phyloP scores from a whole-genome alignment of 2,888 invertebrate genomes.

The Liodrosophila aerea region DNA sequence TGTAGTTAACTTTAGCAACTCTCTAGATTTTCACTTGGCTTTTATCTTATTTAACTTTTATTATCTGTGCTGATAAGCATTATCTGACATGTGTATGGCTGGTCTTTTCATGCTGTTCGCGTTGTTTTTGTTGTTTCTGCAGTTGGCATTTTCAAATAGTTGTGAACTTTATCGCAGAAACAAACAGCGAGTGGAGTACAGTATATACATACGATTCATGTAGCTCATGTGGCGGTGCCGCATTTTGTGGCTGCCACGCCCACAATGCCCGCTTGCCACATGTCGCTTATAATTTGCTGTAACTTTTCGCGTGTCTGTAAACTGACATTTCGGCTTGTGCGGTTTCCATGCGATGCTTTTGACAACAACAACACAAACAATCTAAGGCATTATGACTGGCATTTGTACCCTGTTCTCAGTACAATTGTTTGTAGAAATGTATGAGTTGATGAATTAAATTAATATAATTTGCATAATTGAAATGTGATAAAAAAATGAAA shows the following conservation, averaged over 20 bases:
- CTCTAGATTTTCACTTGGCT: conserved; percentile 27
- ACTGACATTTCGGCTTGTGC: conserved; percentile 57
- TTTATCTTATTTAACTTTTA: conserved; percentile 68
- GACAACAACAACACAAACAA: conserved; percentile 32
- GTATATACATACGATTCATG: conserved; percentile 1
- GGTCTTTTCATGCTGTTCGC: conserved; percentile 37
- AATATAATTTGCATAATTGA: too few species aligned
- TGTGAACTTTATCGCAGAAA: conserved; percentile 61
- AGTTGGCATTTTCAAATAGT: conserved; percentile 65
- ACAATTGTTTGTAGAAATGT: too few species aligned
- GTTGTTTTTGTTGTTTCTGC: conserved; percentile 39
- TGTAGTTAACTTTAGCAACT: conserved; percentile 2
- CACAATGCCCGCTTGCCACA: conserved; percentile 45
- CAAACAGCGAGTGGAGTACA: conserved; percentile 30
- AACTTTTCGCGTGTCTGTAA: conserved; percentile 54
- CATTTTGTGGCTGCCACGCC: conserved; percentile 54
- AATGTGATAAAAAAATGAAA: too few species aligned
- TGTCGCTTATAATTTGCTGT: conserved; percentile 68
- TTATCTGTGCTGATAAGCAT: conserved; percentile 68
- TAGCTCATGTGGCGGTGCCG: conserved; percentile 21
- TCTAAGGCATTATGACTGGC: neutral
- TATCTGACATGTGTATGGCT: conserved; percentile 60
- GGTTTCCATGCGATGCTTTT: conserved; percentile 37
- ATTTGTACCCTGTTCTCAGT: too few species aligned
- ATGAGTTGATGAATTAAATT: too few species aligned